Evolutionary conservation across 2,113 vertebrate genomes (phyloP).

Genomic region (Dolichallabes microphthalmus): DNA sequence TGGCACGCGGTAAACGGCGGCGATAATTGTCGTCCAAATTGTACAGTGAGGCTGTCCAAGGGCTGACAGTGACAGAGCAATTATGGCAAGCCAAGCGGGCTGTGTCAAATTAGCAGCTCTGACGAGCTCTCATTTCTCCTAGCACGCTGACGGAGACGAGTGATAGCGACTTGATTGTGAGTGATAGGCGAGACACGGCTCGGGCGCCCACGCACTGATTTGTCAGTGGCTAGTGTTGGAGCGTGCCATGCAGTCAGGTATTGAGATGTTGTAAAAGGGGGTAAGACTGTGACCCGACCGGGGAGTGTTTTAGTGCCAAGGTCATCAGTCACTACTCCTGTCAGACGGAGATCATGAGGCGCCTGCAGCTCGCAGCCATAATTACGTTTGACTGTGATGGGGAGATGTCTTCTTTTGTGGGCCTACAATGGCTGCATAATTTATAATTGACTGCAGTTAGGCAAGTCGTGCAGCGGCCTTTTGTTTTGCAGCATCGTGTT

Average conservation of each 20-base stretch:
- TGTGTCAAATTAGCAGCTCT: constrained; percentile 97
- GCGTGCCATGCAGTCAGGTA: constrained; percentile 85
- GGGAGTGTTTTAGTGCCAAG: constrained; percentile 83
- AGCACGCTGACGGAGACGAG: constrained; percentile 68
- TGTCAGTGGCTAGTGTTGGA: constrained; percentile 90
- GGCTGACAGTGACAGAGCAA: constrained; percentile 99
- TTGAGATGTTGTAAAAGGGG: constrained; percentile 85
- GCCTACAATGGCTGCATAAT: constrained; percentile 94
- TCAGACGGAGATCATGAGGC: constrained; percentile 88
- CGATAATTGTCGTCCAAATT: constrained; percentile 99
- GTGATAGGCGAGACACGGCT: constrained; percentile 86
- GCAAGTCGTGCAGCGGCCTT: constrained; percentile 58
- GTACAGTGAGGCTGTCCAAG: constrained; percentile 78
- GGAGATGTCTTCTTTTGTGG: constrained; percentile 99
- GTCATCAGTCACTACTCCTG: constrained; percentile 97
- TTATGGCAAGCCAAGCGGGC: constrained; percentile 99
- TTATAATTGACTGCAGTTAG: constrained; percentile 92
- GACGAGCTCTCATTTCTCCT: constrained; percentile 56
- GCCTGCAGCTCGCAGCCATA: constrained; percentile 88
- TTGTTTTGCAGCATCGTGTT: constrained; percentile 43
- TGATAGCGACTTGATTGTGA: constrained; percentile 96
- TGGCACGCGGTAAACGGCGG: constrained; percentile 96
- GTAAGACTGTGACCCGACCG: constrained; percentile 81
- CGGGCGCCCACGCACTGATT: constrained; percentile 84
- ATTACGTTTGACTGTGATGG: constrained; percentile 97